Base-by-base conservation (phyloP, 2,888 invertebrate species). In the Spodoptera exigua region DNA sequence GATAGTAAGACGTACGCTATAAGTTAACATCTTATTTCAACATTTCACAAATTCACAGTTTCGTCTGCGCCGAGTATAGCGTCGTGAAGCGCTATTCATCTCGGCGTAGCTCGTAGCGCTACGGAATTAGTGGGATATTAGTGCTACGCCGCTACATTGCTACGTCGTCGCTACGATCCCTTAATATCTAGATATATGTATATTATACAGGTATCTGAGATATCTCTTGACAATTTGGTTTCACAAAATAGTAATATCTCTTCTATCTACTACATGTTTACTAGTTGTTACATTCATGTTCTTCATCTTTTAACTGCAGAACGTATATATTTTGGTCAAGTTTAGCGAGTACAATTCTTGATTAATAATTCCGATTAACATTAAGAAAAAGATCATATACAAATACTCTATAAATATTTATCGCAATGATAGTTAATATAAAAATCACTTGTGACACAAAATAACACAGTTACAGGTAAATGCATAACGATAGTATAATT, bases 31-130 rank as follows among this genome's bases (percentile, higher is more conserved):
- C 9, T 58, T 51, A 14, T 1, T 18, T n/a, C 36, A 45, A 4
- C 9, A 43, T 51, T 46, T 54, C 18, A 44, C 35, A 21, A 39
- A 44, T 55, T 59, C 35, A 53, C 47, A 59, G 49, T 53, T 61
- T 17, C 14, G 11, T 43, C 44, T 43, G 39, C 13, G 39, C 17
- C 60, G 45, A 34, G 48, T 37, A 37, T 49, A 49, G 32, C 27
- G 44, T 34, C 41, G 16, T 49, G 46, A 44, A 65, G 46, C 55
- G 45, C 41, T 58, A 51, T 65, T 70, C 47, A 59, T 60, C 9
- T 44, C 17, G 14, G n/a, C 39, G 43, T 68, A 60, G 61, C 51
- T 59, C 60, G 54, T 51, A 68, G 73, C 44, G 17, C 54, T 68
- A 60, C 61, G 54, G n/a, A 46, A 54, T 72, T 67, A 51, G 46